Percentiles rank a stretch among this genome's conserved stretches.
Evolutionary conservation across 1,140 invertebrate genomes (phyloP).

Genomic region (Drosophila serrata): DNA sequence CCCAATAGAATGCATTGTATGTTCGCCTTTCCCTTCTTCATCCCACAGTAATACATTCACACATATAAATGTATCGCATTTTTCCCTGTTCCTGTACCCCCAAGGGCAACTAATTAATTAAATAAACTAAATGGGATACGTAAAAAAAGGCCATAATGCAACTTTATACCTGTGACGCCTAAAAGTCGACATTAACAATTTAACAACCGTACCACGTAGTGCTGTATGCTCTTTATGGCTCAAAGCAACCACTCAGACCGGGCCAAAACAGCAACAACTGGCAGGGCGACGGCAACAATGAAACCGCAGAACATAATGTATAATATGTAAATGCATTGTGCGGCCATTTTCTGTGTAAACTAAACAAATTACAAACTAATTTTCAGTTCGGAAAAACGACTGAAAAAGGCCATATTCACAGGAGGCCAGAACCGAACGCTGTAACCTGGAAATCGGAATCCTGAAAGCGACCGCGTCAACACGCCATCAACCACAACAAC

Average conservation of each 20-base stretch:
- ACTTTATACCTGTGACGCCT: constrained; percentile 26
- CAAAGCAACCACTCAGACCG: constrained; percentile 11
- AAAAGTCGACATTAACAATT: constrained; percentile 69
- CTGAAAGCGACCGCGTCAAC: constrained; percentile 60
- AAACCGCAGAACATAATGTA: constrained; percentile 67
- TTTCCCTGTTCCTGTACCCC: background rate
- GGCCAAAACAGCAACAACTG: constrained; percentile 10
- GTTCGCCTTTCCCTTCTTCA: background rate
- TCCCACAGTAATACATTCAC: background rate
- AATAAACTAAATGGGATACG: constrained; percentile 27
- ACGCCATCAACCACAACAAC: constrained; percentile 65
- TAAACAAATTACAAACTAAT: constrained; percentile 78
- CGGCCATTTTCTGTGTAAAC: constrained; percentile 60
- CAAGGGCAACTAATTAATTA: constrained; percentile 59
- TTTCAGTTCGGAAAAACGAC: constrained; percentile 41
- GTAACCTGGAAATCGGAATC: constrained; percentile 26
- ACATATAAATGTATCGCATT: background rate
- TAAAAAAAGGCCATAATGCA: constrained; percentile 11
- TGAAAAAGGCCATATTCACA: constrained; percentile 5
- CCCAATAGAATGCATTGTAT: constrained; percentile 2
- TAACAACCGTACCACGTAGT: constrained; percentile 26
- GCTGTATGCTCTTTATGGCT: constrained; percentile 21
- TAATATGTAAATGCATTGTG: constrained; percentile 68
- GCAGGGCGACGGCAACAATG: constrained; percentile 34
- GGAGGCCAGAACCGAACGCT: background rate